phyloP scores from a whole-genome alignment of 2,888 invertebrate species.

The Anorthoa munda region DNA sequence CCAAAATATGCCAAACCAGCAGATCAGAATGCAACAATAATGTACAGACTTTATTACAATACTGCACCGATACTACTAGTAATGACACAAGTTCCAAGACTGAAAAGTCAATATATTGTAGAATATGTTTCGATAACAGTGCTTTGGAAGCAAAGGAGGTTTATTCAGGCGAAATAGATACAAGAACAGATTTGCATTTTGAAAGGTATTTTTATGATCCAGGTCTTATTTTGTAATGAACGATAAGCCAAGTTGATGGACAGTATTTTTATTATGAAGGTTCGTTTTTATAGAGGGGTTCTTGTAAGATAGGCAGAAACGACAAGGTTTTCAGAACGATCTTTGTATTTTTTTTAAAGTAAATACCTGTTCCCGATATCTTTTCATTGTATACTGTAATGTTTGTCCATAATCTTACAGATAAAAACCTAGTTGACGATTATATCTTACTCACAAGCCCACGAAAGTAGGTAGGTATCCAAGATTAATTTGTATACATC shows the following conservation, averaged over 20 bases:
- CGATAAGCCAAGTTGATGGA: conserved; percentile 37
- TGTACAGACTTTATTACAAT: conserved; percentile 29
- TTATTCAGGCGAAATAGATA: background rate
- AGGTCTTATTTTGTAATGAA: conserved; percentile 36
- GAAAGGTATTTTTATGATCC: conserved; percentile 45
- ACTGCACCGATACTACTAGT: conserved; percentile 21
- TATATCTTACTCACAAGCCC: too few species aligned
- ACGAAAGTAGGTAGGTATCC: too few species aligned
- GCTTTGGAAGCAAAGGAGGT: background rate
- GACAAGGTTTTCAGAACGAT: conserved; percentile 15
- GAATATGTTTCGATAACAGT: conserved; percentile 3
- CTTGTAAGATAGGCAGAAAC: conserved; percentile 36
- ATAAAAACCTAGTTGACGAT: too few species aligned
- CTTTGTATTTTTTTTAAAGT: conserved; percentile 34
- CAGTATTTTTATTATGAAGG: conserved; percentile 50
- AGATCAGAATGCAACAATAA: conserved; percentile 22
- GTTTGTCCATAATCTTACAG: too few species aligned
- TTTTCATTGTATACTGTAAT: too few species aligned
- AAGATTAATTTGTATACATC: too few species aligned
- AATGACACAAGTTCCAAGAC: conserved; percentile 31
- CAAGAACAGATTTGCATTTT: conserved; percentile 35
- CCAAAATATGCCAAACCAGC: conserved; percentile 15
- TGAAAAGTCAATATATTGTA: conserved; percentile 30
- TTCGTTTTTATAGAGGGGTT: conserved; percentile 40
- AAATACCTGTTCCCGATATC: background rate